These are phyloP conservation scores for Montipora sp. DNA, from an alignment of 64 coral and sea anemone species.

Conservation along the genomic window DNA sequence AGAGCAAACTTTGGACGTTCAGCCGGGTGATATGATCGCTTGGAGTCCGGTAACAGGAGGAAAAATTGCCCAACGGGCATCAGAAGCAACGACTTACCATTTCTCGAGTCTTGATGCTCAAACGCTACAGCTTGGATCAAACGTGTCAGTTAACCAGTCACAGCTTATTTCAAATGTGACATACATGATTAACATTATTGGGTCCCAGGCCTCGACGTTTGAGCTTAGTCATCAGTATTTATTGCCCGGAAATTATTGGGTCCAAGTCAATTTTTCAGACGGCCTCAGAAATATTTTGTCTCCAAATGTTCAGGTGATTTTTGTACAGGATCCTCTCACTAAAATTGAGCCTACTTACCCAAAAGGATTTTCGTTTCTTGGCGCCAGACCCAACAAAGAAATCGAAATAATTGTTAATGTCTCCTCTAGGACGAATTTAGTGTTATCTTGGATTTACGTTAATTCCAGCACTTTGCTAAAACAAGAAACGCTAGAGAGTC, in stretches of 20 bases:
- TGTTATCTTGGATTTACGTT: constrained; percentile 38
- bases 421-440: constrained; percentile 63
- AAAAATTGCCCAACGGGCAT: constrained; percentile 49
- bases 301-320: background rate
- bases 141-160: constrained; percentile 9
- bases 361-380: constrained; percentile 68
- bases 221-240: constrained; percentile 14
- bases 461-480: constrained; percentile 50
- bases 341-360: constrained; percentile 50
- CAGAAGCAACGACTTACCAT: constrained; percentile 13
- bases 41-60: constrained; percentile 64
- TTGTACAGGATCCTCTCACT: constrained; percentile 45
- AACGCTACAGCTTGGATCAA: background rate
- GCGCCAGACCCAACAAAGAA: constrained; percentile 5
- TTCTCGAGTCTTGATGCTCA: background rate
- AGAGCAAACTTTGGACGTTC: constrained; percentile 30
- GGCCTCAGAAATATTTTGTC: background rate
- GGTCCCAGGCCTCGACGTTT: constrained; percentile 40
- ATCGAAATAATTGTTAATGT: constrained; percentile 58
- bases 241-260: constrained; percentile 25
- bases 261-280: constrained; percentile 44
- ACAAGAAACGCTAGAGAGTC: constrained; percentile 16
- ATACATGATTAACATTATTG: constrained; percentile 38
- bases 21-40: constrained; percentile 65
- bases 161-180: constrained; percentile 9